phyloP scores from a whole-genome alignment of 2,797 vertebrate species.

The Leptodactylus fallax region DNA sequence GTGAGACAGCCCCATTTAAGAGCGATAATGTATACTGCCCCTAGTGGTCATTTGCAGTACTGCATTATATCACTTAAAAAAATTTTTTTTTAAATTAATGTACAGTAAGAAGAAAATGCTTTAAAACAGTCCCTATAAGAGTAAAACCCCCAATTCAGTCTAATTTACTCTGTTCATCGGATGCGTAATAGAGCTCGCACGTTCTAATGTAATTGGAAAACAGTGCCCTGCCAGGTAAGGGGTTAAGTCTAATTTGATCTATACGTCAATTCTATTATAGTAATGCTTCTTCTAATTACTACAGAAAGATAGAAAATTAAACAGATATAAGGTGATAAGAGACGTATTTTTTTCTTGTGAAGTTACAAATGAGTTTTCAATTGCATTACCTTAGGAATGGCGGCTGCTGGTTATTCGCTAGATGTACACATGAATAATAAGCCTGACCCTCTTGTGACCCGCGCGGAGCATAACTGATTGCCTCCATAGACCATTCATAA shows the following conservation, averaged over 20 bases:
- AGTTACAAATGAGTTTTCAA: slow-evolving; percentile 47
- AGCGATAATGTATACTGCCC: not conserved
- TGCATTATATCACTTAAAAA: not conserved
- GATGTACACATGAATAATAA: slow-evolving; percentile 47
- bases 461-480: slow-evolving; percentile 43
- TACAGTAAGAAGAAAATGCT: not conserved
- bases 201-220: slow-evolving; percentile 8
- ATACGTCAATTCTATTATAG: slow-evolving; percentile 37
- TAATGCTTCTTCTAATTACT: slow-evolving; percentile 41
- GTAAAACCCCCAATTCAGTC: not conserved
- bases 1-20: not conserved
- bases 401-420: slow-evolving; percentile 25
- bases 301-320: slow-evolving; percentile 29
- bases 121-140: not conserved
- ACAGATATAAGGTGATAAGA: slow-evolving; percentile 39
- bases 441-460: slow-evolving; percentile 46
- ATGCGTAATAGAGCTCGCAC: not conserved
- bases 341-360: slow-evolving; percentile 18
- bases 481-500: slow-evolving; percentile 47
- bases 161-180: too few relatives aligned
- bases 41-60: not conserved
- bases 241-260: slow-evolving; percentile 30
- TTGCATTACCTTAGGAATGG: slow-evolving; percentile 37
- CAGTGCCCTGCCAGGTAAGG: slow-evolving; percentile 1
- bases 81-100: not conserved